Percentiles rank a stretch among this genome's conserved stretches.
Evolutionary conservation across 1,140 invertebrate genomes (phyloP).

Genomic region (Himalopsyche phryganea): DNA sequence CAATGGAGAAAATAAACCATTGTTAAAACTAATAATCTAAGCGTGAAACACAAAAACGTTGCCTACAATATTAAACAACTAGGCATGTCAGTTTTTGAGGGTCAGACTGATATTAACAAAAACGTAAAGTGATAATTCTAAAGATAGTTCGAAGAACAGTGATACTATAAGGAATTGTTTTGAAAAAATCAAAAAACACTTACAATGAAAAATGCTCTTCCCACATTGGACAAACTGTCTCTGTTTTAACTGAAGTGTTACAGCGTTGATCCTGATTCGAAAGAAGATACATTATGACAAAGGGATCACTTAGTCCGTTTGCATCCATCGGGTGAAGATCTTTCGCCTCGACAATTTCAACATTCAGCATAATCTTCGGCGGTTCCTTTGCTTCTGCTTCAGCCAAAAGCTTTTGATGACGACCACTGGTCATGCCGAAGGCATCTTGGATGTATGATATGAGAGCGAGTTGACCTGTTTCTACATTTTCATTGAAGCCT

Average conservation of each 20-base stretch:
- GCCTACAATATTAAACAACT: no score
- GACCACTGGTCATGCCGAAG: conserved; percentile 68
- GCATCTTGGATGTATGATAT: conserved; percentile 74
- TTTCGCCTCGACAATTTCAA: conserved; percentile 82
- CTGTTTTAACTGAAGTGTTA: conserved; percentile 78
- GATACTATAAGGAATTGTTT: conserved; percentile 1
- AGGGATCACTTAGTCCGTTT: conserved; percentile 90
- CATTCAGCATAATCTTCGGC: conserved; percentile 79
- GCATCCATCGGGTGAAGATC: conserved; percentile 85
- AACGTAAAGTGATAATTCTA: no score
- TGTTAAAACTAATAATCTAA: no score
- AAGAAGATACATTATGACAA: conserved; percentile 69
- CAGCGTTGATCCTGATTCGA: conserved; percentile 63
- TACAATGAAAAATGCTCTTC: conserved; percentile 90
- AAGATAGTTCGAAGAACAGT: no score
- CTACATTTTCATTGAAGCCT: conserved; percentile 55
- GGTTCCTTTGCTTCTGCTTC: conserved; percentile 65
- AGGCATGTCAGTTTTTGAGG: no score
- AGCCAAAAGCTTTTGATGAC: conserved; percentile 58
- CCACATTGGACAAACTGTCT: conserved; percentile 83
- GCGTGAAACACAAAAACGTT: no score
- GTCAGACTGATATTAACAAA: no score
- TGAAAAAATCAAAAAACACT: conserved; percentile 55
- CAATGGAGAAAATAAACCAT: no score
- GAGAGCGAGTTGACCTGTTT: conserved; percentile 59